Conservation (phyloP, 2,113 vertebrate species). For the Xiphophorus couchianus region DNA sequence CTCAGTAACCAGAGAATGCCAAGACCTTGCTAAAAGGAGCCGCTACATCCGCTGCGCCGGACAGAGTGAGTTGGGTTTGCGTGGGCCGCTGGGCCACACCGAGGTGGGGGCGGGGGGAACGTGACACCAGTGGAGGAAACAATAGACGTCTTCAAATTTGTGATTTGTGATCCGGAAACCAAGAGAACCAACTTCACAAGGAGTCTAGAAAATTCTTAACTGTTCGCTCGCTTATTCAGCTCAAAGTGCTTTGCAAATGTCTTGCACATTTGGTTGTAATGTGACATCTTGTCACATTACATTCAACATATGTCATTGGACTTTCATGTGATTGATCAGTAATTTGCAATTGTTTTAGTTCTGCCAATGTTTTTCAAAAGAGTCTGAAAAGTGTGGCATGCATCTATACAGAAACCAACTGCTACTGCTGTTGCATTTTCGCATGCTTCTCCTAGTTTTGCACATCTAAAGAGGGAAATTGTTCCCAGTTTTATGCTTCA, state of each 20-base stretch:
- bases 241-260: neutral
- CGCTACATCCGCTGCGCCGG: constrained; percentile 45
- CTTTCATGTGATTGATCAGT: too few relatives aligned
- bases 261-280: neutral
- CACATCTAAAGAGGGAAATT: neutral
- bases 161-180: constrained; percentile 35
- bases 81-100: constrained; percentile 33
- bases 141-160: constrained; percentile 39
- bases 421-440: too few relatives aligned
- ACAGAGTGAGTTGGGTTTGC: neutral
- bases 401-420: too few relatives aligned
- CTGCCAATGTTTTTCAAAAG: too few relatives aligned
- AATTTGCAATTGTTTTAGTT: too few relatives aligned
- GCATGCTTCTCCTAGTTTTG: neutral
- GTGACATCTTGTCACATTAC: neutral
- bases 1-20: constrained; percentile 68
- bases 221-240: constrained; percentile 15
- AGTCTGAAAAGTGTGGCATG: too few relatives aligned
- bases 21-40: constrained; percentile 53
- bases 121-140: constrained; percentile 28
- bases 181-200: constrained; percentile 13
- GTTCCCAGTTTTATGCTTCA: neutral
- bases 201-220: neutral
- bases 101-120: constrained; percentile 18
- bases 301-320: neutral